Conservation (phyloP, 2,113 vertebrate genomes). For the Ariopsis seemanni region DNA sequence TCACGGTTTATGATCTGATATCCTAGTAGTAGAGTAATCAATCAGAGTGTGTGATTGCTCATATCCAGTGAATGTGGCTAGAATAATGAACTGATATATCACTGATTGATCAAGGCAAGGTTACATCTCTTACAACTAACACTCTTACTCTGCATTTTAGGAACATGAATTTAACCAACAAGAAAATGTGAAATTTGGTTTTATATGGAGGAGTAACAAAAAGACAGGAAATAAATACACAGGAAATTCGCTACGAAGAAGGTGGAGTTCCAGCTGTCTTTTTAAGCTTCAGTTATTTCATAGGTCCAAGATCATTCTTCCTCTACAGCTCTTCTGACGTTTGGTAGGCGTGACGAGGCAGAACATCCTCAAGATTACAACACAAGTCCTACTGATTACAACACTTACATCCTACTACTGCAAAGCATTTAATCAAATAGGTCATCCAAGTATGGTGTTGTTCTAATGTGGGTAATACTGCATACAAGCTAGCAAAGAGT, state of each 20-base stretch:
- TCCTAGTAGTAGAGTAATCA: too few species aligned
- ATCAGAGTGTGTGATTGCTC: too few species aligned
- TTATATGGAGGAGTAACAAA: background rate
- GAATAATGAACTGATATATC: background rate
- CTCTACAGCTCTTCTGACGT: background rate
- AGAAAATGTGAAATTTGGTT: background rate
- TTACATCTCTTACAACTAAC: background rate
- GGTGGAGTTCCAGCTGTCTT: background rate
- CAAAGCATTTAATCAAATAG: background rate
- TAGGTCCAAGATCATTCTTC: background rate
- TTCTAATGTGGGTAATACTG: background rate
- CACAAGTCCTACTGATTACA: background rate
- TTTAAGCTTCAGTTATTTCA: background rate
- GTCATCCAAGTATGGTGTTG: background rate
- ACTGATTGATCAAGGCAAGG: background rate
- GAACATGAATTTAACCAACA: background rate
- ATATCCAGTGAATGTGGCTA: too few species aligned
- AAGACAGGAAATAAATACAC: background rate
- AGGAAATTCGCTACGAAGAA: background rate
- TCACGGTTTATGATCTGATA: too few species aligned
- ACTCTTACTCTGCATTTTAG: background rate
- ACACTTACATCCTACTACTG: background rate
- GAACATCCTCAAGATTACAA: background rate
- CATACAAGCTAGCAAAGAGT: background rate
- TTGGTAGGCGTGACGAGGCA: background rate